Evolutionary conservation across 2,113 vertebrate species (phyloP), one percentile per base, ranked within the genome.

Genomic region (Sarotherodon lohbergeri): DNA sequence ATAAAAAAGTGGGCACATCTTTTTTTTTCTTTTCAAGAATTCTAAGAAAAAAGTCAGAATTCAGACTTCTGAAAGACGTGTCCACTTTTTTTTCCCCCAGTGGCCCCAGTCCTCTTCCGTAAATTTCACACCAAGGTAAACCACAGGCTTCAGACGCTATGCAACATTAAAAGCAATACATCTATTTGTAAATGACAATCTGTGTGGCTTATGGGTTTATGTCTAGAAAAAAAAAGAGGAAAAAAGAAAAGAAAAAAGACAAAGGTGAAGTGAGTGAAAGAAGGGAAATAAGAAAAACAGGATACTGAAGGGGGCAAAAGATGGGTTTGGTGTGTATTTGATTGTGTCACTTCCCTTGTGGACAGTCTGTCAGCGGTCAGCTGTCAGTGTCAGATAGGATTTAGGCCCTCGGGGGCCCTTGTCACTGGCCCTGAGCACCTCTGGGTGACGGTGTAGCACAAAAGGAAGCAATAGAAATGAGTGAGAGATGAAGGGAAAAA

Each of bases 361-460:
- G 90, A 93, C 76, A 24, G 59, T 56, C 88, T 94, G 93, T 95
- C 94, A 93, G 27, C 3, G 9, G 87, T 91, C 89, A 92, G 83
- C 52, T 92, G 92, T 90, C 92, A 88, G 24, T 66, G 85, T 81
- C 11, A 55, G 83, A 94, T 91, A 93, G 66, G 78, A 87, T 84
- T 61, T 71, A 61, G 78, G 87, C 80, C 92, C 91, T 80, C 46
- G 3, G 88, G 90, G 94, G 80, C 73, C 86, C 86, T 83, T 92
- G 92, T 95, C 94, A 94, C 92, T 16, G 22, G 81, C 86, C 89
- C 87, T 16, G 14, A 73, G 80, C 90, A 88, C 90, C 87, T 90
- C 56, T 5, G 84, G 89, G 83, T 91, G 80, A 94, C 8, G 9
- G 27, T 81, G 84, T 87, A 87, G 85, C 90, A 89, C 88, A 83